phyloP scores from a whole-genome alignment of 2,888 invertebrate species.

The Drosophila borborema region DNA sequence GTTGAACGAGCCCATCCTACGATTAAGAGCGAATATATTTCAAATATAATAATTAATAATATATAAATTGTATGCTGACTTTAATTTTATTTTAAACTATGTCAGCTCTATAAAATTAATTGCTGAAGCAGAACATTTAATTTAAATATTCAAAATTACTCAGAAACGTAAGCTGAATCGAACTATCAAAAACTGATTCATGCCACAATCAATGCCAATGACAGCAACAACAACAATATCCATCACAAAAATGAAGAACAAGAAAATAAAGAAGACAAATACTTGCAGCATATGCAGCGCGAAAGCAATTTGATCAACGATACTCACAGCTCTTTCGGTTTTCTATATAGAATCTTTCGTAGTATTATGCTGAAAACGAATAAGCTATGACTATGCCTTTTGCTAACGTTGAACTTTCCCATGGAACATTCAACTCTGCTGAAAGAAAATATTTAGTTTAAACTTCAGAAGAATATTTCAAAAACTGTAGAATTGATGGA shows the following conservation, averaged over 20 bases:
- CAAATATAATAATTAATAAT: too few relatives aligned
- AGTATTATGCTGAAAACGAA: conserved; percentile 77
- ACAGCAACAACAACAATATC: conserved; percentile 28
- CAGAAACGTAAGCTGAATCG: conserved; percentile 14
- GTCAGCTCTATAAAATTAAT: conserved; percentile 10
- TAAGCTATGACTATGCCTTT: conserved; percentile 75
- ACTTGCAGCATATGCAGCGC: conserved; percentile 21
- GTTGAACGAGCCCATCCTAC: conserved; percentile 91
- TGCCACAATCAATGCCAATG: conserved; percentile 4
- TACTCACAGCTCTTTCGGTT: conserved; percentile 81
- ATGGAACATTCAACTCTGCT: conserved; percentile 54
- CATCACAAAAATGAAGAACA: conserved; percentile 12
- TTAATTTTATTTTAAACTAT: neutral
- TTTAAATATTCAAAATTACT: neutral
- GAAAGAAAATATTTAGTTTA: conserved; percentile 41
- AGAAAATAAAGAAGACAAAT: neutral
- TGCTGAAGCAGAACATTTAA: neutral
- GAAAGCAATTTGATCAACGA: conserved; percentile 21
- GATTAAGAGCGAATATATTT: conserved; percentile 30
- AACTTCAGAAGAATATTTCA: neutral
- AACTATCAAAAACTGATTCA: conserved; percentile 15
- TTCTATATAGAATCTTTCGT: conserved; percentile 80
- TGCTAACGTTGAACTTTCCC: conserved; percentile 52
- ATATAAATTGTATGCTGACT: too few relatives aligned
- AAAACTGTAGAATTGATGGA: neutral